These are phyloP conservation scores for Otolemur garnettii DNA, from an alignment of 2,113 vertebrate genomes.

Conservation along the genomic window DNA sequence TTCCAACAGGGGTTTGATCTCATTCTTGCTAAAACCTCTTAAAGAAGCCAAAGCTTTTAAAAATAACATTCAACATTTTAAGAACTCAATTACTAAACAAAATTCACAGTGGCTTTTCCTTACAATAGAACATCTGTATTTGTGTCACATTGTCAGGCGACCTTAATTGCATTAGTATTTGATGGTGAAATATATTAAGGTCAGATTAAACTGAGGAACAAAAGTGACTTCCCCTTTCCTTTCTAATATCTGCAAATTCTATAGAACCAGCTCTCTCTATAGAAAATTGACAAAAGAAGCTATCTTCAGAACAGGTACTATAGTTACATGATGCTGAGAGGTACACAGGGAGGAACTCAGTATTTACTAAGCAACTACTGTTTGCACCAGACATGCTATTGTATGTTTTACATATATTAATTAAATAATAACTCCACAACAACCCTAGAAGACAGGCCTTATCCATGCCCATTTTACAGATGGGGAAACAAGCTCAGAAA, in stretches of 20 bases:
- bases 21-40: constrained; percentile 68
- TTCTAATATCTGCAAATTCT: constrained; percentile 44
- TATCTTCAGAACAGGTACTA: neutral
- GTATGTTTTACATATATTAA: neutral
- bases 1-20: neutral
- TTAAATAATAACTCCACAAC: constrained; percentile 27
- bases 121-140: constrained; percentile 24
- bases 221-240: constrained; percentile 26
- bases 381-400: neutral
- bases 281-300: neutral
- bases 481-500: constrained; percentile 35
- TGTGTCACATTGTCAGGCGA: neutral
- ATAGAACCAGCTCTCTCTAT: neutral
- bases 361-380: neutral
- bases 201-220: constrained; percentile 56
- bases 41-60: constrained; percentile 72
- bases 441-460: neutral
- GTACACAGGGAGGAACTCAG: neutral
- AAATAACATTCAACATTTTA: constrained; percentile 33
- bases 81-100: constrained; percentile 43
- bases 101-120: constrained; percentile 49
- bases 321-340: neutral
- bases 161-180: constrained; percentile 30
- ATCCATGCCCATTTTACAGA: constrained; percentile 48
- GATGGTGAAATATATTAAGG: constrained; percentile 22